Evolutionary conservation across 2,888 invertebrate species (phyloP).

Genomic region (Tetragonisca angustula): DNA sequence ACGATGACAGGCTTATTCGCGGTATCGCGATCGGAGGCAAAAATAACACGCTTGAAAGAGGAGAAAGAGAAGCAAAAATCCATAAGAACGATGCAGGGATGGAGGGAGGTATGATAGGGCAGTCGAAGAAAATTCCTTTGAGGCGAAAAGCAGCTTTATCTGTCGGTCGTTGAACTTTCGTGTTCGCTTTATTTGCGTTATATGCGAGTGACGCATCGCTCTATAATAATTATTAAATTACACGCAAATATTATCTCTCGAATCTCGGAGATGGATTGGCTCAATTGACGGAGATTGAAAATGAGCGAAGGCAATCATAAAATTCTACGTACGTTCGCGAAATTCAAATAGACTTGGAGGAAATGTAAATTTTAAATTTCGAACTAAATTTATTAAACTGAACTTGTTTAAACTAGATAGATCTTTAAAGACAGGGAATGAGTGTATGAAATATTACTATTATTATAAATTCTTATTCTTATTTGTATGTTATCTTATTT

Average conservation of each 20-base stretch:
- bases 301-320: no score
- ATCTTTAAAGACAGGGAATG: no score
- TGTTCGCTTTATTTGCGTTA: slow-evolving; percentile 69
- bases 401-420: no score
- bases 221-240: slow-evolving; percentile 70
- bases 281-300: not conserved
- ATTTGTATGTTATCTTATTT: no score
- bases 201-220: slow-evolving; percentile 33
- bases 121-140: slow-evolving; percentile 33
- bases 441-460: no score
- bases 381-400: no score
- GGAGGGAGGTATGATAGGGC: no score
- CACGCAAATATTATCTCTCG: slow-evolving; percentile 16
- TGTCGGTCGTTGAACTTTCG: slow-evolving; percentile 48
- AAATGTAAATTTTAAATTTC: not conserved
- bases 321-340: no score
- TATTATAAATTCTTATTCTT: no score
- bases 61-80: slow-evolving; percentile 14
- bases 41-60: slow-evolving; percentile 9
- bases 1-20: slow-evolving; percentile 6
- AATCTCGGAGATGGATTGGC: not conserved
- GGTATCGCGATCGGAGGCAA: slow-evolving; percentile 31
- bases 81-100: slow-evolving; percentile 5
- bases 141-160: slow-evolving; percentile 65
- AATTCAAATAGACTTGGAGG: not conserved